These are phyloP conservation scores for Tetraodon nigroviridis DNA, from an alignment of 2,113 vertebrate species.

Conservation along the genomic window DNA sequence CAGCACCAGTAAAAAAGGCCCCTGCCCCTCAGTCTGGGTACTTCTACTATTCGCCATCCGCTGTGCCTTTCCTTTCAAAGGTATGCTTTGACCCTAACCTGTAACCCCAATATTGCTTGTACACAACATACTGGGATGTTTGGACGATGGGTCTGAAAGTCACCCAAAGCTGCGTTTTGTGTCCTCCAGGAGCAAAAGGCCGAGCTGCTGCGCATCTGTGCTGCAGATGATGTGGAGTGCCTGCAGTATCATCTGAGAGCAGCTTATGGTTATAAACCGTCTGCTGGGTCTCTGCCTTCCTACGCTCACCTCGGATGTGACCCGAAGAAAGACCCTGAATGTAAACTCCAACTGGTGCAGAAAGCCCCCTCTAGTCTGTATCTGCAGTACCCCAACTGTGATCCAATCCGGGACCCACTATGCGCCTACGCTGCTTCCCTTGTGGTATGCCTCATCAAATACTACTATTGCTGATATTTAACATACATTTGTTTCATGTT, in stretches of 20 bases:
- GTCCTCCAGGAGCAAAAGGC: slow-evolving; percentile 67
- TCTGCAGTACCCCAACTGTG: slow-evolving; percentile 68
- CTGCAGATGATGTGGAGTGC: slow-evolving; percentile 73
- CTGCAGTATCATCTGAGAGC: slow-evolving; percentile 77
- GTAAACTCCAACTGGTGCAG: slow-evolving; percentile 58
- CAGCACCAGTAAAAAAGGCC: slow-evolving; percentile 55
- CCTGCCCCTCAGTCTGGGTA: slow-evolving; percentile 63
- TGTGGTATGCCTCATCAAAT: slow-evolving; percentile 20
- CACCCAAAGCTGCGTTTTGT: neutral
- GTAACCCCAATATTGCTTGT: neutral
- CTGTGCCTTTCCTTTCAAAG: slow-evolving; percentile 66
- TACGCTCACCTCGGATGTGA: slow-evolving; percentile 75
- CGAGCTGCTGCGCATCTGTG: slow-evolving; percentile 74
- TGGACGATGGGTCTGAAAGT: neutral
- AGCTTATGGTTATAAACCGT: slow-evolving; percentile 61
- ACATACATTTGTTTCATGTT: neutral
- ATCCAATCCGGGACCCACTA: slow-evolving; percentile 64
- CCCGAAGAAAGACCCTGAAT: slow-evolving; percentile 70
- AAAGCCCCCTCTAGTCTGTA: slow-evolving; percentile 67
- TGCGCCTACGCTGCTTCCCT: slow-evolving; percentile 65
- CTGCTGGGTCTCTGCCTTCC: slow-evolving; percentile 60
- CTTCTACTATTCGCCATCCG: slow-evolving; percentile 60
- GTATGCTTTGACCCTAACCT: slow-evolving; percentile 21
- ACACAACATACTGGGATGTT: neutral
- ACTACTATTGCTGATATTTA: neutral